A percentile compares a stretch with the other conserved stretches of the same genome.
Evolutionary conservation across 2,797 vertebrate species (phyloP).

Genomic region (Novumbra hubbsi): DNA sequence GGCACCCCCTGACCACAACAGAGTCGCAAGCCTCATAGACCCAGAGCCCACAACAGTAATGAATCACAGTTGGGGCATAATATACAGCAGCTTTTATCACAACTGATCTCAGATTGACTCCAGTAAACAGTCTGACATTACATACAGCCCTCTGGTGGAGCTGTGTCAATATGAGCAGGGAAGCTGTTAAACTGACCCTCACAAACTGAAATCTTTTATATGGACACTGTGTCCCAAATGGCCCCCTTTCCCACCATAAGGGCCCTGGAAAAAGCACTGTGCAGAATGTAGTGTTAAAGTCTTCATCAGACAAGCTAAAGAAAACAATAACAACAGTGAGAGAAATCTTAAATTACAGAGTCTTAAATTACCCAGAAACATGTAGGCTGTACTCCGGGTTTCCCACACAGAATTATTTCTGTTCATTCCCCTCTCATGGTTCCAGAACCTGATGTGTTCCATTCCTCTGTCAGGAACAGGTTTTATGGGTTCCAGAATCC

Average conservation of each 20-base stretch:
- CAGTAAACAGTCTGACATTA: constrained; percentile 19
- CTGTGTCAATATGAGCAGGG: constrained; percentile 38
- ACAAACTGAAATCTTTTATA: background rate
- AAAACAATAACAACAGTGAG: constrained; percentile 10
- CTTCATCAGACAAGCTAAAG: constrained; percentile 5
- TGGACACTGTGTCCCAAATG: background rate
- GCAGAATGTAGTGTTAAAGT: background rate
- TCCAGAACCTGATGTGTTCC: constrained; percentile 19
- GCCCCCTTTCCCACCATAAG: background rate
- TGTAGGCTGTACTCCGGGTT: constrained; percentile 1
- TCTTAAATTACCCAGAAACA: constrained; percentile 30
- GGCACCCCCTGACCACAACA: constrained; percentile 36
- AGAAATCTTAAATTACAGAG: constrained; percentile 20
- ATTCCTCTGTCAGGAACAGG: too few relatives aligned
- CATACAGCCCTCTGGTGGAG: constrained; percentile 24
- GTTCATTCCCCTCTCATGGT: constrained; percentile 42
- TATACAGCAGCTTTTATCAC: constrained; percentile 42
- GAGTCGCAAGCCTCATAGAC: constrained; percentile 21
- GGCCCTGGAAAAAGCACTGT: background rate
- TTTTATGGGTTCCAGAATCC: too few relatives aligned
- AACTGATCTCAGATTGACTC: constrained; percentile 51
- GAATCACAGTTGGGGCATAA: constrained; percentile 44
- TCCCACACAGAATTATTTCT: constrained; percentile 17
- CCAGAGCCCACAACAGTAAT: constrained; percentile 42
- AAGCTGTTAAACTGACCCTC: constrained; percentile 2